These are phyloP conservation scores for Calyptommatus sinebrachiatus DNA, from an alignment of 2,113 vertebrate genomes.

Conservation along the genomic window DNA sequence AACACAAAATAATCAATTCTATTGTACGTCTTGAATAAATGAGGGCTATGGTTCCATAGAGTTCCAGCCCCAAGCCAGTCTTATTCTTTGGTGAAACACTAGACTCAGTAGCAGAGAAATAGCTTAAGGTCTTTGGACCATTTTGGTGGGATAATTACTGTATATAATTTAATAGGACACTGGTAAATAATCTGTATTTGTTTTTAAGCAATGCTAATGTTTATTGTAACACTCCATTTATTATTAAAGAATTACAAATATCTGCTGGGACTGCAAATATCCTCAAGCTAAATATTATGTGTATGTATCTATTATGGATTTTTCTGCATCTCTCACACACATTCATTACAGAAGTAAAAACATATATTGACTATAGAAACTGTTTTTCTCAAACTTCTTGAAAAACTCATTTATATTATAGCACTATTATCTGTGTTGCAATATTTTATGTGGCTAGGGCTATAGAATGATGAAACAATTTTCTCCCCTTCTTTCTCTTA, in stretches of 20 bases:
- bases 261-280: not conserved
- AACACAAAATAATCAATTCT: no score
- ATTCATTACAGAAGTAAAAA: not conserved
- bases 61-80: not conserved
- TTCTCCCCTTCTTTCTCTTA: not conserved
- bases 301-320: not conserved
- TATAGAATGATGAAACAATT: not conserved
- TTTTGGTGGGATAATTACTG: no score
- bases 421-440: not conserved
- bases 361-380: no score
- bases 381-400: not conserved
- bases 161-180: not conserved
- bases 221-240: not conserved
- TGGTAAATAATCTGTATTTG: not conserved
- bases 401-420: not conserved
- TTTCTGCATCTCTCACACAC: not conserved
- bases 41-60: no score
- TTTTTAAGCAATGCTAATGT: not conserved
- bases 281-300: conserved; percentile 1
- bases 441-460: not conserved
- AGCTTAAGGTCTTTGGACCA: not conserved
- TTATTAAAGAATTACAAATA: conserved; percentile 2
- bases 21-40: no score
- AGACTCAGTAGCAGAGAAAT: not conserved
- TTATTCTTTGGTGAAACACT: not conserved